Base-by-base conservation (phyloP, 2,797 vertebrate species). In the Schizopygopsis malacanthus region DNA sequence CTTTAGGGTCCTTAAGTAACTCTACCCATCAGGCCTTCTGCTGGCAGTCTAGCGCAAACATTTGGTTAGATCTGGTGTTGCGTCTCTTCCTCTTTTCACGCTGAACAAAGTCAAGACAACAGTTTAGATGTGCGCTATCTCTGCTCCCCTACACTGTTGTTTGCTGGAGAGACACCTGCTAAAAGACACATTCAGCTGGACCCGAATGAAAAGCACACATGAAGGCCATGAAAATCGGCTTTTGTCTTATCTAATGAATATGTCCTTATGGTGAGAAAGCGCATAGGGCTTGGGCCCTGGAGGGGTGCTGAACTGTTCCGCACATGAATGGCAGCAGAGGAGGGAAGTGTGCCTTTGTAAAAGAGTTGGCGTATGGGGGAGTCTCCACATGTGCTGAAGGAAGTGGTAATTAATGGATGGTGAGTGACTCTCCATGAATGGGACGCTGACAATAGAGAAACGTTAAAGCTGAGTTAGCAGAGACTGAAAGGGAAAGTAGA, bases 401-500 rank as follows among this genome's bases (percentile, higher is more conserved):
- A 93, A 95, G 93, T 93, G 93, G 93, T 95, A 95, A 96, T 96
- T 96, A 96, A 96, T 96, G 95, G 95, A 95, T 88, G 94, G 94
- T 93, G 94, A 95, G 91, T 93, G 94, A 94, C 93, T 96, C 93
- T 94, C 91, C 96, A 90, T 94, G 95, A 96, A 96, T 95, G 92
- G 92, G 90, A 89, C 83, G 87, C 90, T 93, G 91, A 96, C 94
- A 96, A 96, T 95, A 89, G 93, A 61, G 88, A 91, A 91, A 91
- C 92, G 93, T 93, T 92, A 86, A 94, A 92, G 92, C 93, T 92
- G 91, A 95, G 93, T 90, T 92, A 90, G 92, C 94, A 94, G 93
- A 54, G n/a, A n/a, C 63, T 59, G 37, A 50, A 67, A 73, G 59
- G 50, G 52, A 70, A 54, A 28, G 56, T 41, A 52, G 41, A 63